phyloP scores from a whole-genome alignment of 2,797 vertebrate species.

The Eutrigla gurnardus region DNA sequence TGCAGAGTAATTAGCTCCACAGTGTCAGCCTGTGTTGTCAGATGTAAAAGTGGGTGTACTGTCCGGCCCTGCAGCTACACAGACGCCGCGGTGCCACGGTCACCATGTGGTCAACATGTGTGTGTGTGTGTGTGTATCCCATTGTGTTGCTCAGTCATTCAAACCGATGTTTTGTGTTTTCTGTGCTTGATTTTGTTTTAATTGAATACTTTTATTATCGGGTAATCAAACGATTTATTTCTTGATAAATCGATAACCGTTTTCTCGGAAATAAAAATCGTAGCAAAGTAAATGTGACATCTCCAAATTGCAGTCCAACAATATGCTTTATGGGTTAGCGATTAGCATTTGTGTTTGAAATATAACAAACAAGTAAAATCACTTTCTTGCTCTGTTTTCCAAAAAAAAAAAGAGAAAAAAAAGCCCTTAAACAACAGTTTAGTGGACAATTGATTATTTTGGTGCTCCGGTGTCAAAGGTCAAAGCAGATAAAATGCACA shows the following conservation, averaged over 20 bases:
- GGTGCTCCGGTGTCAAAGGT: neutral
- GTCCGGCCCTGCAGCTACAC: slow-evolving; percentile 59
- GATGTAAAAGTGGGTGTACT: slow-evolving; percentile 62
- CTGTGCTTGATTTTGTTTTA: neutral
- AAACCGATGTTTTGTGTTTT: neutral
- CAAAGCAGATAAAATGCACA: neutral
- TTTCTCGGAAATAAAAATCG: neutral
- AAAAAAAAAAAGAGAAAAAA: no score
- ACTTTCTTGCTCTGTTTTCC: neutral
- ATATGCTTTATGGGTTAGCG: no score
- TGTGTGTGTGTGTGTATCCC: neutral
- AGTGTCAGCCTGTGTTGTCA: slow-evolving; percentile 73
- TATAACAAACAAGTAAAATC: neutral
- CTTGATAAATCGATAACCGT: neutral
- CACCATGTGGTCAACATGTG: slow-evolving; percentile 40
- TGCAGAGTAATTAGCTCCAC: slow-evolving; percentile 75
- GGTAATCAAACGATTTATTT: neutral
- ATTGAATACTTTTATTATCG: neutral
- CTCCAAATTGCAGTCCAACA: neutral
- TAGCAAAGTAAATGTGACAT: neutral
- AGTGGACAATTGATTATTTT: neutral
- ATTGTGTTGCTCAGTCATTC: slow-evolving; percentile 2
- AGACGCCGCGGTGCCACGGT: slow-evolving; percentile 46
- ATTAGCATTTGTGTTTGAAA: neutral
- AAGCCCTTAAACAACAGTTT: neutral